Conservation (phyloP, 2,113 vertebrate genomes). For the Pitta sordida region DNA sequence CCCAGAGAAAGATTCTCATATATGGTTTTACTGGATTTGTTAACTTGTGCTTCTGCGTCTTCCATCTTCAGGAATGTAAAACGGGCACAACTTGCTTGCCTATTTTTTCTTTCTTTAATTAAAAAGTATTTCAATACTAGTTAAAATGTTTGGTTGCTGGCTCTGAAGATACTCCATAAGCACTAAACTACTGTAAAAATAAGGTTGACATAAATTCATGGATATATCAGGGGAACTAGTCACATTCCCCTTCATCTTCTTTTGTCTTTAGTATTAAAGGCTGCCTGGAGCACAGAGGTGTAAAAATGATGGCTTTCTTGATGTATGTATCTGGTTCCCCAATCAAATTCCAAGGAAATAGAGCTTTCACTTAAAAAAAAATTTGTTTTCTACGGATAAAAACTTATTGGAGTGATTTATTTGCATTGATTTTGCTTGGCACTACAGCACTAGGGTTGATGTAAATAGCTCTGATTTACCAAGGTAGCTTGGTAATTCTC, state of each 20-base stretch:
- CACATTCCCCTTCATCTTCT: not conserved
- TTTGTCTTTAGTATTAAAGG: not conserved
- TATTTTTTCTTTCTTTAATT: not conserved
- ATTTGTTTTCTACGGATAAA: not conserved
- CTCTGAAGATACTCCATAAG: not conserved
- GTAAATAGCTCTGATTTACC: not conserved
- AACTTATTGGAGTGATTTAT: not conserved
- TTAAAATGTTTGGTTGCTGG: not conserved
- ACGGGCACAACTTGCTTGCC: not conserved
- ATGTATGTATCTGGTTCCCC: not conserved
- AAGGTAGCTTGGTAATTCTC: not conserved
- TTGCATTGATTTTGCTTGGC: not conserved
- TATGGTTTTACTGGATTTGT: slow-evolving; percentile 15
- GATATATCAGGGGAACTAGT: not conserved
- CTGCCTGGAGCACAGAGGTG: not conserved
- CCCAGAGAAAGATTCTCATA: not conserved
- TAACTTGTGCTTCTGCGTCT: not conserved
- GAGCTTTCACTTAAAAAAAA: not conserved
- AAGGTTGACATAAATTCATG: not conserved
- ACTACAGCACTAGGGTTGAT: not conserved
- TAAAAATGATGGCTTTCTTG: not conserved
- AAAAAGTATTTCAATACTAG: not conserved
- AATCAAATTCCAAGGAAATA: not conserved
- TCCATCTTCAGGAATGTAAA: not conserved
- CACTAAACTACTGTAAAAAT: not conserved